phyloP scores from a whole-genome alignment of 1,140 invertebrate species.

The Watersipora subatra region DNA sequence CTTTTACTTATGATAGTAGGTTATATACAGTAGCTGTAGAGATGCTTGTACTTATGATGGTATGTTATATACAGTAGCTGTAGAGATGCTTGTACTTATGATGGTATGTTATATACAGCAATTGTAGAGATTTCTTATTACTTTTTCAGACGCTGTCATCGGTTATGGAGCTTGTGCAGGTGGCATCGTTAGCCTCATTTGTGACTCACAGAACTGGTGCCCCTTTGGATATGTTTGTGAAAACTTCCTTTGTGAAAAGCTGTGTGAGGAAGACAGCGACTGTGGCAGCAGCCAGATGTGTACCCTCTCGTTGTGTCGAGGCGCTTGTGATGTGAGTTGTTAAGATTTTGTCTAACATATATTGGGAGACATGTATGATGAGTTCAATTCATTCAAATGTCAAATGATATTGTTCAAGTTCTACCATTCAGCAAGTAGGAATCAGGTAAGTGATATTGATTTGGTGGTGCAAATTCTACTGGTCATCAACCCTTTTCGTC shows the following conservation, averaged over 20 bases:
- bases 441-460: too few species aligned
- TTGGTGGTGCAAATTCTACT: too few species aligned
- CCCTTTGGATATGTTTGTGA: background rate
- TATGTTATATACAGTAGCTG: background rate
- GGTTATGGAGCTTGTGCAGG: background rate
- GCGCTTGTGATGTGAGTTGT: background rate
- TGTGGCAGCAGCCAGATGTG: background rate
- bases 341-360: too few species aligned
- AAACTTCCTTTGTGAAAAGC: background rate
- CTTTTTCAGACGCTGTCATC: background rate
- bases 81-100: too few species aligned
- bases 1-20: background rate
- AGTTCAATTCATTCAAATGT: too few species aligned
- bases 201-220: background rate
- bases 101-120: background rate
- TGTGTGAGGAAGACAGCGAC: background rate
- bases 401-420: too few species aligned
- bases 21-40: background rate
- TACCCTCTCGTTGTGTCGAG: background rate
- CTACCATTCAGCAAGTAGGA: too few species aligned
- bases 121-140: background rate
- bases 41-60: background rate
- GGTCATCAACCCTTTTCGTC: too few species aligned
- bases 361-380: too few species aligned
- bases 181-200: background rate